phyloP scores from a whole-genome alignment of 2,888 invertebrate species.

The Aspidiotus destructor region DNA sequence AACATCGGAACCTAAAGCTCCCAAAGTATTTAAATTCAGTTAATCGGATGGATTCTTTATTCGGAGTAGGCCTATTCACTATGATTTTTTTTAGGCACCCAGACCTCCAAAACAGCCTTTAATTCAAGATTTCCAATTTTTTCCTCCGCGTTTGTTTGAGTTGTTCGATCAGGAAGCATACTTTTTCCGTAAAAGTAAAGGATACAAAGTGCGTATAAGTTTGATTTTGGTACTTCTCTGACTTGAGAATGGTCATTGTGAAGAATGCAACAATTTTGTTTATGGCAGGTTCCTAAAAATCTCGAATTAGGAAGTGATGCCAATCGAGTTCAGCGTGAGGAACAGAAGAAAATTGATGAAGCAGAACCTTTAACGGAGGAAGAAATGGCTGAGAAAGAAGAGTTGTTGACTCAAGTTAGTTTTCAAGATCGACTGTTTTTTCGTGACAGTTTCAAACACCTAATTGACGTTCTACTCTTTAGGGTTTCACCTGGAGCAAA shows the following conservation, averaged over 20 bases:
- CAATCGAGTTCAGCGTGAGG: constrained; percentile 83
- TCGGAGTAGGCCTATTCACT: background rate
- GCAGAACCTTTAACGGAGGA: constrained; percentile 84
- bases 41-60: background rate
- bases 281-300: constrained; percentile 69
- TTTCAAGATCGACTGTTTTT: background rate
- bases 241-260: background rate
- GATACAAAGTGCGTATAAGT: constrained; percentile 53
- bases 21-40: constrained; percentile 55
- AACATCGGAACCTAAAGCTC: constrained; percentile 94
- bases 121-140: constrained; percentile 99
- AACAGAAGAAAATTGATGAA: constrained; percentile 94
- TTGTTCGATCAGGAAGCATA: constrained; percentile 97
- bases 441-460: too few relatives aligned
- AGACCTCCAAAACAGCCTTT: constrained; percentile 97
- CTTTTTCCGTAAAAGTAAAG: constrained; percentile 85
- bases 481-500: constrained; percentile 95
- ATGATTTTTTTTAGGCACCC: constrained; percentile 58
- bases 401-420: constrained; percentile 70
- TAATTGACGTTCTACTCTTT: constrained; percentile 12
- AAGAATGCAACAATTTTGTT: background rate
- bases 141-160: constrained; percentile 93
- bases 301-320: constrained; percentile 90
- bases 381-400: constrained; percentile 83
- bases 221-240: background rate